Base-by-base conservation (phyloP, 64 coral and sea anemone species). In the Stichodactyla mertensii region DNA sequence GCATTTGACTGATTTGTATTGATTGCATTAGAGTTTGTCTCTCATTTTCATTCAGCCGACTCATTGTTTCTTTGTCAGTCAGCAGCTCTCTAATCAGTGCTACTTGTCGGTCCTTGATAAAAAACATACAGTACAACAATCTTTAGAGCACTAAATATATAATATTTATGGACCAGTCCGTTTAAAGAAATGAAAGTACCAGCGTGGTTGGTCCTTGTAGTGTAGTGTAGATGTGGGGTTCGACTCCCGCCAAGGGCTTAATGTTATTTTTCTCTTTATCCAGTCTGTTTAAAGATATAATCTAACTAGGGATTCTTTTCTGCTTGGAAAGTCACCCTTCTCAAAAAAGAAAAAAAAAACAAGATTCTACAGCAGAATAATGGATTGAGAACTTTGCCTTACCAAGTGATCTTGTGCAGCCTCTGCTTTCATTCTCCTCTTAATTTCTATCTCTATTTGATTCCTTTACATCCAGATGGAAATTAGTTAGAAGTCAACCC, bases 361-460 rank as follows among this genome's bases (percentile, higher is more conserved):
- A 31, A 31, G 28, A 57, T 7, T 57, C 13, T 13, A 10, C 55
- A 57, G 55, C 55, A 10, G 7, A 57, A 10, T 57, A 57, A 10
- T 57, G 69, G 0, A 28, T 74, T 31, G 8, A 31, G 23, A 74
- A 31, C 62, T 6, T 66, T 59, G 9, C 27, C 88, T 88, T 54
- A 96, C 94, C 91, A 96, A 85, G 53, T 96, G 94, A 57, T 96
- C 94, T 90, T 96, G 91, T 8, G 94, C 58, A 60, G 91, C 91
- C 62, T 96, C 94, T 51, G 94, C 94, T 64, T 93, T 96, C 85
- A 87, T 92, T 83, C 94, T 90, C 69, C 88, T 96, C 58, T 93
- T 96, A 13, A 96, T 96, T 86, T 96, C 94, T 28, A 93, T 93
- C 81, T 96, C 94, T 52, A 96, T 84, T 86, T 96, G 94, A 86